Percentiles rank a stretch among this genome's conserved stretches.
phyloP scores from a whole-genome alignment of 2,888 invertebrate genomes.

The Sinhomidia bicolor region DNA sequence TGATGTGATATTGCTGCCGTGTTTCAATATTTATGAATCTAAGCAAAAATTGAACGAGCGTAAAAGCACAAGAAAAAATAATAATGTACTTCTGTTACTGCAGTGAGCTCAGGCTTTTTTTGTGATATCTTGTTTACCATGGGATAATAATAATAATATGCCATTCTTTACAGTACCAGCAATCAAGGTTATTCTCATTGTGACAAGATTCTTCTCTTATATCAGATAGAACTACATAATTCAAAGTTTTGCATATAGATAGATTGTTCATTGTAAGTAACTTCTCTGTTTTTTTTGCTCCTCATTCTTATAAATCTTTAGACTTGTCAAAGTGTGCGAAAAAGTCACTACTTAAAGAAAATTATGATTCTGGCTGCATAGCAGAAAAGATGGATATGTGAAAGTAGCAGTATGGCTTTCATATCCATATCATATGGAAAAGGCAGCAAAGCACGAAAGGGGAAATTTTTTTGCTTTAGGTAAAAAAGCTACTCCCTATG shows the following conservation, averaged over 20 bases:
- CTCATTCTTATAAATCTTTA: background rate
- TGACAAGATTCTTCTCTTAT: background rate
- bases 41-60: background rate
- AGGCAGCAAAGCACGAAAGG: background rate
- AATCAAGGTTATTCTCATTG: conserved; percentile 1
- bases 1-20: background rate
- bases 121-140: no score
- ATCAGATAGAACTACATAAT: no score
- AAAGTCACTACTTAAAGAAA: background rate
- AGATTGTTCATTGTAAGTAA: background rate
- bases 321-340: background rate
- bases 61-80: background rate
- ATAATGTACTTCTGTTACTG: background rate
- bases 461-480: no score
- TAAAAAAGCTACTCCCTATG: no score
- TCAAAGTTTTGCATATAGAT: conserved; percentile 3
- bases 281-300: background rate
- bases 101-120: background rate
- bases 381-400: background rate
- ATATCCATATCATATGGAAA: no score
- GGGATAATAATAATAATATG: no score
- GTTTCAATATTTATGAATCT: background rate
- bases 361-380: background rate
- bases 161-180: background rate
- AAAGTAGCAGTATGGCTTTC: background rate